Base-by-base conservation (phyloP, 2,888 invertebrate species). In the Sphinx pinastri region DNA sequence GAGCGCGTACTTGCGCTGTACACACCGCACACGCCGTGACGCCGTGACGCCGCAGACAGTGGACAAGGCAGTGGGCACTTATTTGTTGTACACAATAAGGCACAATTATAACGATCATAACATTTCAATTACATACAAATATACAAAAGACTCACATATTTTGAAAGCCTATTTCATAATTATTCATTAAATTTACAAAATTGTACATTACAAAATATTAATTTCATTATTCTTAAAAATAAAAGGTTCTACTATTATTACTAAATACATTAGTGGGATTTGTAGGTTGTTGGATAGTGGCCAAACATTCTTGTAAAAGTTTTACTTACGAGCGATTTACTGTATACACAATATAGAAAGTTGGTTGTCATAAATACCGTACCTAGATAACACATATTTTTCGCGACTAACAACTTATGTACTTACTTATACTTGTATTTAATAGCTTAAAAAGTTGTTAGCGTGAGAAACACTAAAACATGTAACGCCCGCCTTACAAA, bases 71-170 rank as follows among this genome's bases (percentile, higher is more conserved):
- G 25, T 25, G 25, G 47, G 3, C 51, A 51, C 51, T 51, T 51
- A 51, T 51, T 51, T 51, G 11, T 11, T 13, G 7, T 54, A 54
- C n/a, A 54, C 19, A 55, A 19, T 55, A 55, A 55, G 55, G 55
- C 55, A 55, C 55, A 55, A 3, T 19, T 55, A 55, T 54, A 54
- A 54, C n/a, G n/a, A 16, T 2, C 6, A 8, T 16, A 16, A 54
- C 54, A 54, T 16, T 54, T 54, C 16, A 16, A 54, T 16, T 54
- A 54, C 54, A 54, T 54, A 54, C 54, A 54, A 54, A 54, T 54
- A 16, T 54, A 54, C 16, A 16, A 7, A 7, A 8, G n/a, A 52
- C 52, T 14, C 14, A 52, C 3, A 52, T 38, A 38, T 38, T 14
- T 52, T 52, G 7, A 3, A n/a, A 13, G 52, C 52, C n/a, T n/a